Evolutionary conservation across 2,888 invertebrate species (phyloP), one percentile per base, ranked within the genome.

Genomic region (Copidosoma aretas): DNA sequence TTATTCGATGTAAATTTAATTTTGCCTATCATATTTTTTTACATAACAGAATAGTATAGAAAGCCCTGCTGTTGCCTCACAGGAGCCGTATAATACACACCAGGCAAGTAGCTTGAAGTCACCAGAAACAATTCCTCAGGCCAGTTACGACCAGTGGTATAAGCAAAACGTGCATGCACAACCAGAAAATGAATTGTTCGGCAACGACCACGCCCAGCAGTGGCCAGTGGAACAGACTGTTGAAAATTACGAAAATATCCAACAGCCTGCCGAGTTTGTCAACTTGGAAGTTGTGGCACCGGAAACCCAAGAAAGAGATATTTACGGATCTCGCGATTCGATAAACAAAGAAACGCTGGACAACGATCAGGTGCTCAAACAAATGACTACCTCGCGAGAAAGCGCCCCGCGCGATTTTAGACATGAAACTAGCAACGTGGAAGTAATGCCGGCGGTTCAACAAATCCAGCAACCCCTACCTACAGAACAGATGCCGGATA

Each of bases 141-240:
- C 75, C 17, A 78, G 77, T 39, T 83, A 81, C 41, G 83, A 83
- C 70, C 81, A 82, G 21, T 83, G 84, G 83, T 84, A 83, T 67
- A 83, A 82, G 51, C 80, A 80, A 43, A 79, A 71, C 60, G 53
- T 78, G 21, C 72, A 76, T 14, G 41, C 73, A 1, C 73, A 77
- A 19, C 69, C 75, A n/a, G 77, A 76, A 19, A 76, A 74, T 21
- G 66, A 74, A n/a, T 79, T 80, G 77, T 80, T 79, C 39, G 51
- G 72, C 0, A 77, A 75, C 46, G 79, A 81, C 61, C 75, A 76
- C 15, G n/a, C 71, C 12, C 68, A 63, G 25, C 78, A 77, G 51
- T 78, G 78, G 78, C 64, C 68, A n/a, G 32, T 73, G 0, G 81
- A 82, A 21, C 77, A 79, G 25, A 80, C 78, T 22, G 79, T 81